Conservation (phyloP, 2,888 invertebrate genomes). For the Linnaemya vulpina region DNA sequence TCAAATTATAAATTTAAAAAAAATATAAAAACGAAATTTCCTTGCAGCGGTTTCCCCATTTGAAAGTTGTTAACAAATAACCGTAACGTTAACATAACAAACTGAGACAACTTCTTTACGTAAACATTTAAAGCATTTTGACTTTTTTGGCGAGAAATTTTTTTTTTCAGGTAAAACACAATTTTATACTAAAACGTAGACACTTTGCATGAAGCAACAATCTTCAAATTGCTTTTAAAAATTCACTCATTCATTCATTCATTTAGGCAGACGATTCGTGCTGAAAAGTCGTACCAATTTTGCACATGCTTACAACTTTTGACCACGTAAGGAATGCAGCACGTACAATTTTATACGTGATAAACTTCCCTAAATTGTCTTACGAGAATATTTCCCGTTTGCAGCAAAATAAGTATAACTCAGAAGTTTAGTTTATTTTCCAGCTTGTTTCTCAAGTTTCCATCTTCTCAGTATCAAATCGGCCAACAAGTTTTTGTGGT, state of each 20-base stretch:
- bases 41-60: neutral
- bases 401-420: neutral
- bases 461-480: no score
- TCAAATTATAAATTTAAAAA: neutral
- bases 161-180: neutral
- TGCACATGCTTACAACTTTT: slow-evolving; percentile 20
- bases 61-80: neutral
- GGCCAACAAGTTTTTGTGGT: no score
- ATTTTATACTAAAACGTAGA: neutral
- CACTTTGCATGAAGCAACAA: neutral
- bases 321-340: neutral
- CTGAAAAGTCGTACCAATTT: neutral
- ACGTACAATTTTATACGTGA: slow-evolving; percentile 19
- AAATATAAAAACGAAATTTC: neutral
- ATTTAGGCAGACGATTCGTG: neutral
- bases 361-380: neutral
- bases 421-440: neutral
- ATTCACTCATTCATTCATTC: neutral
- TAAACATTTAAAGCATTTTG: neutral
- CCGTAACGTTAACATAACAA: slow-evolving; percentile 3
- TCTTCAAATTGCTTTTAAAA: neutral
- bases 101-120: neutral
- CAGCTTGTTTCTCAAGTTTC: no score
- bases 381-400: neutral
- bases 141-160: neutral